phyloP scores from a whole-genome alignment of 2,797 vertebrate genomes.

The Xerus rutilus region DNA sequence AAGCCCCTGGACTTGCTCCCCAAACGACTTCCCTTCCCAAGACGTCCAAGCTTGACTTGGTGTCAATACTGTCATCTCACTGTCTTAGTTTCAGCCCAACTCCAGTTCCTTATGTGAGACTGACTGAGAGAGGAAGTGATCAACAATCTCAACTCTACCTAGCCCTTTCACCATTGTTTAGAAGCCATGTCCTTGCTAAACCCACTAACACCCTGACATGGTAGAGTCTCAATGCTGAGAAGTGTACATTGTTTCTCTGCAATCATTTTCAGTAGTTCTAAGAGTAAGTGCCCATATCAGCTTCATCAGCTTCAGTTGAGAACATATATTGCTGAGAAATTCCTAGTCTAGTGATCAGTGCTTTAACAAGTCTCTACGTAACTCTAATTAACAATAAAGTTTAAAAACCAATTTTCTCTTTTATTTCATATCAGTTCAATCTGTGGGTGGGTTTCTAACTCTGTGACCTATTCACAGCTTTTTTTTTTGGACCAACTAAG shows the following conservation, averaged over 20 bases:
- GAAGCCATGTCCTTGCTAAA: not conserved
- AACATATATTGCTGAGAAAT: not conserved
- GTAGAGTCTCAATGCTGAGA: not conserved
- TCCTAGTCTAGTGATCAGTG: not conserved
- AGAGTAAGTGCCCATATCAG: not conserved
- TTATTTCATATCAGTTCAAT: not conserved
- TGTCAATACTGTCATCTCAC: not conserved
- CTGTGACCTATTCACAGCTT: not conserved
- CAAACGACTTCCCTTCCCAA: not conserved
- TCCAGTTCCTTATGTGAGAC: not conserved
- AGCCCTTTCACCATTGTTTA: not conserved
- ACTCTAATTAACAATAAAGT: not conserved
- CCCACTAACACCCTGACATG: not conserved
- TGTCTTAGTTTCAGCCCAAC: not conserved
- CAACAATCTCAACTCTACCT: not conserved
- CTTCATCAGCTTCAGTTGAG: not conserved
- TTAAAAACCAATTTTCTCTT: not conserved
- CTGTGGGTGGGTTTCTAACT: not conserved
- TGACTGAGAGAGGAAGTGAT: rapidly evolving
- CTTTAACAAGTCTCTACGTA: not conserved
- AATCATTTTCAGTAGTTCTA: not conserved
- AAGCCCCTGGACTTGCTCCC: not conserved
- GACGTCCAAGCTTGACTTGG: not conserved
- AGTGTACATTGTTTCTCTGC: not conserved
- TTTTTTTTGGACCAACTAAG: not conserved